These are phyloP conservation scores for Heloderma charlesbogerti DNA, from an alignment of 2,113 vertebrate genomes.

Conservation along the genomic window DNA sequence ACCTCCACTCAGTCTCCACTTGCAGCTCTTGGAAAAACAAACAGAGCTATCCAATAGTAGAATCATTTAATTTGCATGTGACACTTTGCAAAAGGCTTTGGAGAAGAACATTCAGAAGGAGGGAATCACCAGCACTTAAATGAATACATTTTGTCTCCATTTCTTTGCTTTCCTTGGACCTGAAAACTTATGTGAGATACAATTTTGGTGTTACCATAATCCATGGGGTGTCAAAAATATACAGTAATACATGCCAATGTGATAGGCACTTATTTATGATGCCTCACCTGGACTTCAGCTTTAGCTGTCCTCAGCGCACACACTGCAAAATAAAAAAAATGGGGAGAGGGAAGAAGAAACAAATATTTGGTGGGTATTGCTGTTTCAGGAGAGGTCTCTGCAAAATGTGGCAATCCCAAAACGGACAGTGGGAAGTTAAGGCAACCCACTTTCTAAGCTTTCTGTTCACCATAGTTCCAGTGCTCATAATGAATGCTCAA, in stretches of 20 bases:
- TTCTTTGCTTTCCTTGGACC: background rate
- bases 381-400: background rate
- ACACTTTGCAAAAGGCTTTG: background rate
- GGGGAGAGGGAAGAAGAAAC: background rate
- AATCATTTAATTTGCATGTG: background rate
- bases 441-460: background rate
- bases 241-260: conserved; percentile 3
- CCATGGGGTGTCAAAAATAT: background rate
- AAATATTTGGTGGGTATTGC: background rate
- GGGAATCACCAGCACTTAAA: background rate
- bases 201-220: background rate
- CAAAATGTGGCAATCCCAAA: background rate
- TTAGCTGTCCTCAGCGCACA: background rate
- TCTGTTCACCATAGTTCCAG: background rate
- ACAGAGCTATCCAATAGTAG: background rate
- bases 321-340: background rate
- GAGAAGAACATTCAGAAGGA: background rate
- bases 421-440: background rate
- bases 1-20: background rate
- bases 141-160: background rate
- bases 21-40: background rate
- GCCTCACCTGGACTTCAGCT: background rate
- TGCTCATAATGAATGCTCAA: background rate
- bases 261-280: background rate
- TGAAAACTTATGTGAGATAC: background rate